These are phyloP conservation scores for Drosophila serrata DNA, from an alignment of 1,140 invertebrate genomes.

Conservation along the genomic window DNA sequence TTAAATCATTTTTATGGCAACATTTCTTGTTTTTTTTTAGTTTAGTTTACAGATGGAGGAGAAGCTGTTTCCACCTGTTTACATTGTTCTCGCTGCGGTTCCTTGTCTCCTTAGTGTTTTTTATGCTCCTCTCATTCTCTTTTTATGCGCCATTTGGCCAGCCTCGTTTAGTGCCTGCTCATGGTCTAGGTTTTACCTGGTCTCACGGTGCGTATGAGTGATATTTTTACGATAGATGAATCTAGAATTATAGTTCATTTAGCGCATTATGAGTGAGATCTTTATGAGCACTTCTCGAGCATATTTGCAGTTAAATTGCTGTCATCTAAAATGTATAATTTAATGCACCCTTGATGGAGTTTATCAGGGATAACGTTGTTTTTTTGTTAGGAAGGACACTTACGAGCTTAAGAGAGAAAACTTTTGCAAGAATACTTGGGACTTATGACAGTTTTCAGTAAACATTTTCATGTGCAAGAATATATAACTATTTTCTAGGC, in stretches of 20 bases:
- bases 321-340: constrained; percentile 23
- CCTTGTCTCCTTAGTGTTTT: constrained; percentile 5
- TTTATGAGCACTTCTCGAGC: constrained; percentile 33
- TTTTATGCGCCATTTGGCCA: constrained; percentile 47
- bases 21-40: constrained; percentile 44
- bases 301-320: constrained; percentile 24
- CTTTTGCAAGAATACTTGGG: neutral
- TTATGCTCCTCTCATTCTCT: constrained; percentile 34
- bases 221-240: constrained; percentile 50
- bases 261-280: constrained; percentile 35
- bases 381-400: neutral
- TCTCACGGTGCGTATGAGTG: constrained; percentile 57
- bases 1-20: constrained; percentile 67
- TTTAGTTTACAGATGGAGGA: constrained; percentile 28
- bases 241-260: constrained; percentile 55
- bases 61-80: constrained; percentile 31
- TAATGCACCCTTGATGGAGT: neutral
- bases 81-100: constrained; percentile 37
- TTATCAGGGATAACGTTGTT: constrained; percentile 1
- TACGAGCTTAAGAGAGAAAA: neutral
- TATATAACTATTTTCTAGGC: neutral
- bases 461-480: neutral
- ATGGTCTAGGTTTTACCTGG: constrained; percentile 22
- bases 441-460: neutral
- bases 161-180: constrained; percentile 12